Evolutionary conservation across 2,113 vertebrate genomes (phyloP), one percentile per base, ranked within the genome.

Genomic region (Corydoras maculifer): DNA sequence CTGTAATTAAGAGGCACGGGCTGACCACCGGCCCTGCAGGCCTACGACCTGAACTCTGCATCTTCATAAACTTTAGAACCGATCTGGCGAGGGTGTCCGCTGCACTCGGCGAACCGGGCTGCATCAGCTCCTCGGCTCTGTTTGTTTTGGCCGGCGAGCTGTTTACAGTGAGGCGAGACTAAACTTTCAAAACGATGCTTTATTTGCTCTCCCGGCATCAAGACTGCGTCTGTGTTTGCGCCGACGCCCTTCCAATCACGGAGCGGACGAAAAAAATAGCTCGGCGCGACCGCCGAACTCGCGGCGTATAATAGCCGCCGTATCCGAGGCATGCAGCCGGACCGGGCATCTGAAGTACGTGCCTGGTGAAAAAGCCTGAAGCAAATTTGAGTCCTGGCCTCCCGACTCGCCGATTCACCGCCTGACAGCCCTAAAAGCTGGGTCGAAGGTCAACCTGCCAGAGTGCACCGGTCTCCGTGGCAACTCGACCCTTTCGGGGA

Each of bases 381-480:
- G 83, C 87, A 80, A 88, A 90, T 88, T 88, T 87, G 88, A 91
- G 86, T 85, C 87, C 81, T 79, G 82, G 79, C 87, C 75, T 69
- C 75, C 82, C 82, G 68, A 80, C 83, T 80, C 83, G 83, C 80
- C 83, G 81, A 89, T 91, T 90, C 87, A 89, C 76, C 83, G 80
- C 80, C 75, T 43, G 82, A 74, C 68, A 81, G 84, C 71, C 79
- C 73, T 80, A 86, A 84, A 87, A 88, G 87, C 63, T 81, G 73
- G 87, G 90, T 91, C 88, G 90, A 87, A 91, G 90, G 89, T 89
- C 87, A 88, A 83, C 86, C 85, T 84, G 86, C 86, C 87, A 88
- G 85, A 87, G 85, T 86, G 84, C 87, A 81, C 77, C 25, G 78
- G 86, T 90, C 86, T 75, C 89, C 79, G 86, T 88, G 86, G 84